Evolutionary conservation across 2,113 vertebrate species (phyloP).

Genomic region (Lophura nycthemera): DNA sequence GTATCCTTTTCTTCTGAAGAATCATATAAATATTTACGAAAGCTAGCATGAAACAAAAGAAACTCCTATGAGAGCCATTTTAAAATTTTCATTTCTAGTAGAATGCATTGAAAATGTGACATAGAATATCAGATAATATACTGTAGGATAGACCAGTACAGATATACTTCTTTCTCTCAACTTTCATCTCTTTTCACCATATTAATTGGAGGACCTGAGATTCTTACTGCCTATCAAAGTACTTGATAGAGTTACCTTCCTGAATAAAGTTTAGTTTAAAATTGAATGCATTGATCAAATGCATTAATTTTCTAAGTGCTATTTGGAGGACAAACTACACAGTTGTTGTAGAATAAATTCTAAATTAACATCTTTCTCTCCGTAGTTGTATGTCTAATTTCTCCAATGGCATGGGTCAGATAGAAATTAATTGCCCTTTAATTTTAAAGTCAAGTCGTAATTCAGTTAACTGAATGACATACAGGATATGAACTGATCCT

Average conservation of each 20-base stretch:
- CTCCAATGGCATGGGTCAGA: neutral
- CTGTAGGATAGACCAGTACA: neutral
- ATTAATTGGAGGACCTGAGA: neutral
- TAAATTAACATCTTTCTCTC: neutral
- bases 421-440: slow-evolving; percentile 13
- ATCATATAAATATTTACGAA: neutral
- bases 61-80: neutral
- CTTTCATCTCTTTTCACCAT: neutral
- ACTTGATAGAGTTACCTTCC: neutral
- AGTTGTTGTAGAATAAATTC: neutral
- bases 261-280: neutral
- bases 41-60: neutral
- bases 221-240: neutral
- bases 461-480: slow-evolving; percentile 25
- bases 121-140: neutral
- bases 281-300: neutral
- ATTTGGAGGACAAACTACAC: neutral
- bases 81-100: neutral
- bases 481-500: neutral
- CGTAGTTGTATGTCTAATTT: neutral
- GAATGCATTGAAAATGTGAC: neutral
- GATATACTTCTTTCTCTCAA: neutral
- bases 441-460: slow-evolving; percentile 23
- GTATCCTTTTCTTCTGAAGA: neutral
- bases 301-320: neutral